A percentile compares a stretch with the other conserved stretches of the same genome.
Conservation (phyloP, 2,888 invertebrate genomes). For the Tipula unca region DNA sequence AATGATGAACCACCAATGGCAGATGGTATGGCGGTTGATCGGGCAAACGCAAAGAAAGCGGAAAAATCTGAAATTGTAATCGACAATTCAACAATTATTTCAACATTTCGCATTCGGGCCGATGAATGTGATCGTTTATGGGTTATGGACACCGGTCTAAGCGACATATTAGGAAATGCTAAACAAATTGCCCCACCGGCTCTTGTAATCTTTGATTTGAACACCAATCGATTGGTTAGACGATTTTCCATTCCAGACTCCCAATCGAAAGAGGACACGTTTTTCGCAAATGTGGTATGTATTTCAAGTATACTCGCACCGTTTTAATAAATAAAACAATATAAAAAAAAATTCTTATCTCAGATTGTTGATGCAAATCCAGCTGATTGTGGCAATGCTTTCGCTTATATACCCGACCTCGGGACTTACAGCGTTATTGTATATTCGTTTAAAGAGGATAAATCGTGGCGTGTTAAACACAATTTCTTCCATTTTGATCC, state of each 20-base stretch:
- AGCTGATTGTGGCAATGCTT: conserved; percentile 63
- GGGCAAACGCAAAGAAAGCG: conserved; percentile 36
- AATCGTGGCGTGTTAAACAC: conserved; percentile 70
- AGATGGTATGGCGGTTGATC: conserved; percentile 26
- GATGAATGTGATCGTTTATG: conserved; percentile 74
- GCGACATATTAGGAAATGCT: conserved; percentile 60
- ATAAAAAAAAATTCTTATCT: conserved; percentile 28
- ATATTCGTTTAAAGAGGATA: conserved; percentile 62
- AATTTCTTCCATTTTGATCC: conserved; percentile 82
- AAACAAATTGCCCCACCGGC: conserved; percentile 56
- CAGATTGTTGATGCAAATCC: conserved; percentile 62
- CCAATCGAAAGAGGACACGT: conserved; percentile 63
- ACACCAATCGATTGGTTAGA: conserved; percentile 61
- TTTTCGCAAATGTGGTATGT: conserved; percentile 73
- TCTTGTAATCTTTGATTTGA: conserved; percentile 63
- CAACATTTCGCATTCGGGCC: conserved; percentile 62
- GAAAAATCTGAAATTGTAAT: conserved; percentile 42
- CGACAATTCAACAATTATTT: conserved; percentile 56
- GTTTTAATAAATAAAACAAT: no score
- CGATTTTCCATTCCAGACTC: conserved; percentile 57
- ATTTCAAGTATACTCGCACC: not conserved
- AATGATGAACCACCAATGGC: conserved; percentile 24
- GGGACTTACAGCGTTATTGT: conserved; percentile 69
- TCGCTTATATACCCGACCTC: conserved; percentile 69
- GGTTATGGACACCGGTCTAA: conserved; percentile 72